A percentile compares a stretch with the other conserved stretches of the same genome.
These are phyloP conservation scores for Lagopus leucura DNA, from an alignment of 2,113 vertebrate species.

Conservation along the genomic window DNA sequence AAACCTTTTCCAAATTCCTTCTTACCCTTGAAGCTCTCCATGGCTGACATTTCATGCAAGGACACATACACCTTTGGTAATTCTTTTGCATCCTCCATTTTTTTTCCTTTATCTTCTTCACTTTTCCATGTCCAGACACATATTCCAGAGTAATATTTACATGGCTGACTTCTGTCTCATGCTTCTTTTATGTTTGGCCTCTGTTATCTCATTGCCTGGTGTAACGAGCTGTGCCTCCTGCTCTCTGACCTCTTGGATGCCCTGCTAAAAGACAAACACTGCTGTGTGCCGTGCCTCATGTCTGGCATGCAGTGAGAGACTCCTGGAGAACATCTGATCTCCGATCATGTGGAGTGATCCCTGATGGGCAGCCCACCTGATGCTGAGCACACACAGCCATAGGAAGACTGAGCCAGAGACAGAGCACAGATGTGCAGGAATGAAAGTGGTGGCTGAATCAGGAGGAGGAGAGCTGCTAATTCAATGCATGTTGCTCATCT, in stretches of 20 bases:
- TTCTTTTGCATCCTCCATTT: neutral
- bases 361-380: neutral
- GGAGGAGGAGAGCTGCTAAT: slow-evolving; percentile 2
- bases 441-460: neutral
- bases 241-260: neutral
- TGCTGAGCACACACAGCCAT: fast-evolving
- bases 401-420: fast-evolving
- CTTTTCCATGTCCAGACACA: neutral
- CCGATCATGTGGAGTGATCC: neutral
- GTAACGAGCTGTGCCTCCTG: neutral
- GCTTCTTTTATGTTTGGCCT: fast-evolving
- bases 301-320: neutral
- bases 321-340: neutral
- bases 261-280: neutral
- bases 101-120: neutral
- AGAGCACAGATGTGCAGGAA: neutral
- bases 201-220: neutral
- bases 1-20: neutral
- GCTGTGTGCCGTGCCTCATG: fast-evolving
- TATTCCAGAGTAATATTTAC: neutral
- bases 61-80: fast-evolving
- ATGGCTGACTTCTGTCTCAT: neutral
- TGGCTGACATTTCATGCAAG: neutral
- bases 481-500: neutral
- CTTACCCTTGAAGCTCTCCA: neutral